Conservation (phyloP, 1,140 invertebrate genomes). For the Apis cerana region DNA sequence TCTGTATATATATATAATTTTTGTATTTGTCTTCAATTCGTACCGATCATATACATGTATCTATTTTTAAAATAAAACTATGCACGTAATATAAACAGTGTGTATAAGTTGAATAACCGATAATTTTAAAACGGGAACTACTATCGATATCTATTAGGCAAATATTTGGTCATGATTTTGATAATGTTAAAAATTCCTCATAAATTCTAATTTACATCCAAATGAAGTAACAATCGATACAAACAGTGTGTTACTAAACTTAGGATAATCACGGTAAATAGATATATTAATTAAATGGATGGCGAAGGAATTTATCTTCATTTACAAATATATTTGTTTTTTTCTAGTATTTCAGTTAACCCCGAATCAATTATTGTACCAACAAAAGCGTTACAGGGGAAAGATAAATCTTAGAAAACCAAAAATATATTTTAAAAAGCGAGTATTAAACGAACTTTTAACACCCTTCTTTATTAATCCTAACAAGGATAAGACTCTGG, state of each 20-base stretch:
- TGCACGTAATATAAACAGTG: slow-evolving; percentile 45
- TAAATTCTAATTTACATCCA: slow-evolving; percentile 12
- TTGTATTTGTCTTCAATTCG: slow-evolving; percentile 73
- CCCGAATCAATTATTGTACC: slow-evolving; percentile 73
- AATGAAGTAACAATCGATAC: slow-evolving; percentile 16
- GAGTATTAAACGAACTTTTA: slow-evolving; percentile 83
- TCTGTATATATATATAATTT: slow-evolving; percentile 74
- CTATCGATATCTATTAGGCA: slow-evolving; percentile 30
- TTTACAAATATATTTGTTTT: slow-evolving; percentile 39
- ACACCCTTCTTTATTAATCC: slow-evolving; percentile 83
- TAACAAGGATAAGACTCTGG: slow-evolving; percentile 65
- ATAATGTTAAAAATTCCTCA: neutral
- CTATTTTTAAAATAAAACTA: slow-evolving; percentile 61
- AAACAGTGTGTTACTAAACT: slow-evolving; percentile 18
- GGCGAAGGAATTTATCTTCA: neutral
- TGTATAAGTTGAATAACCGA: slow-evolving; percentile 34
- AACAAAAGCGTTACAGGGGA: slow-evolving; percentile 84
- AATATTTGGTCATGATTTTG: slow-evolving; percentile 10
- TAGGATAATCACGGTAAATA: slow-evolving; percentile 20
- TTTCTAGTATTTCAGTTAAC: slow-evolving; percentile 72
- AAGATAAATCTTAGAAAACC: slow-evolving; percentile 90
- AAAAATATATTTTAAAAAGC: slow-evolving; percentile 84
- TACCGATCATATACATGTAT: slow-evolving; percentile 70
- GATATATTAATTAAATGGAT: neutral
- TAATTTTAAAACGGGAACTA: slow-evolving; percentile 28